Evolutionary conservation across 2,113 vertebrate genomes (phyloP), one percentile per base, ranked within the genome.

Genomic region (Empidonax alnorum): DNA sequence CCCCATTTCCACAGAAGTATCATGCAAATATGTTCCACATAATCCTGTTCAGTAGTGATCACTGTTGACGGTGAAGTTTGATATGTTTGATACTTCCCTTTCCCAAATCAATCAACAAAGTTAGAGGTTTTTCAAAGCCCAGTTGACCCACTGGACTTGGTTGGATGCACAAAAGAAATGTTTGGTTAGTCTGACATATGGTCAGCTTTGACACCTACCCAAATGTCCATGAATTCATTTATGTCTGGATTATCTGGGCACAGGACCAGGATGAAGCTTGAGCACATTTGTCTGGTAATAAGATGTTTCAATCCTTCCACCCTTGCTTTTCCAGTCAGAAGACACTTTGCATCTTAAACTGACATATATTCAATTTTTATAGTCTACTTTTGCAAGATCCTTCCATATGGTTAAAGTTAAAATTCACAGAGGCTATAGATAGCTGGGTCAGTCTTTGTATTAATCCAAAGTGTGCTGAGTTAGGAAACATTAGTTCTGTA

Each of bases 321-420:
- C 49, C 91, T 94, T 96, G 77, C 69, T 90, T 92, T 93, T 82
- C 68, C 68, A 91, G 44, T 91, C 66, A 84, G 49, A 89, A 92
- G 92, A 78, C 23, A 87, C 46, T 90, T 77, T 89, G 69, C 44
- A 93, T 93, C 79, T 84, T 78, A 90, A 92, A 86, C 50, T 95
- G 83, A 75, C 76, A 93, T 90, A 86, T 90, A 85, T 95, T 90
- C 75, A 72, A 39, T 59, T 90, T 95, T 97, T 85, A 68, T 87
- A 90, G 59, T 87, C 82, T 94, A 73, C 56, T 90, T 91, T 86
- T 90, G 59, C 73, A 93, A 73, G 72, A 81, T 92, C 27, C 27
- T 93, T 93, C 94, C 93, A 92, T 96, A 96, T 96, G 93, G 83
- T 89, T 94, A 67, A 84, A 88, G 72, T 75, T 96, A 95, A 96